phyloP scores from a whole-genome alignment of 2,888 invertebrate genomes.

The Stegophylla sp. region DNA sequence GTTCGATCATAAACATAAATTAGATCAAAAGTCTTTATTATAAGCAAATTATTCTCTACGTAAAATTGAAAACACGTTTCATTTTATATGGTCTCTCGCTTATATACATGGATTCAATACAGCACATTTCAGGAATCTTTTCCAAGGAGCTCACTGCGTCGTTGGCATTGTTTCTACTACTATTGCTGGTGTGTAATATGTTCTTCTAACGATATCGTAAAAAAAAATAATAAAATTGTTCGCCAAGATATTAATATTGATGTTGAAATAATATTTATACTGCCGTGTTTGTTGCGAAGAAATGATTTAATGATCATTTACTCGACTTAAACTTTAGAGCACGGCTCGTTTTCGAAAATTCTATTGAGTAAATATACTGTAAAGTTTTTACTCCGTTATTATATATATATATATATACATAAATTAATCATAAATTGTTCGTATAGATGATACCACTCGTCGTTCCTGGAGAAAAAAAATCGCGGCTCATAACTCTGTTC shows the following conservation, averaged over 20 bases:
- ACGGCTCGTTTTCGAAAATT: constrained; percentile 34
- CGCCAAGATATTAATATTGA: constrained; percentile 40
- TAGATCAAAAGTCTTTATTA: too few species aligned
- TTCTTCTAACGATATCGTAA: constrained; percentile 5
- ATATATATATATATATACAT: neutral
- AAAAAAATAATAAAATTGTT: constrained; percentile 30
- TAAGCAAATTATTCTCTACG: too few species aligned
- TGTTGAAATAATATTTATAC: constrained; percentile 45
- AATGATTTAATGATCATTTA: constrained; percentile 36
- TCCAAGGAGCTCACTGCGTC: too few species aligned
- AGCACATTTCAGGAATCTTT: too few species aligned
- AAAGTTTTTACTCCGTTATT: constrained; percentile 40
- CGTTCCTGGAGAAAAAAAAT: neutral
- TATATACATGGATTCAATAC: too few species aligned
- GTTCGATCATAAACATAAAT: too few species aligned
- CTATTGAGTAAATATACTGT: constrained; percentile 37
- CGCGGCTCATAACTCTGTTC: neutral
- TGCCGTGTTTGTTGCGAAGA: constrained; percentile 35
- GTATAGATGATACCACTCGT: constrained; percentile 25
- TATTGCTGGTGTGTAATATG: too few species aligned
- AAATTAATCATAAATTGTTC: constrained; percentile 50
- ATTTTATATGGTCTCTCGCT: too few species aligned
- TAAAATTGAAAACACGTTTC: too few species aligned
- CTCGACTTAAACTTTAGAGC: constrained; percentile 11
- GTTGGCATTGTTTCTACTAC: too few species aligned